Conservation (phyloP, 2,797 vertebrate species). For the Ptychobarbus kaznakovi region DNA sequence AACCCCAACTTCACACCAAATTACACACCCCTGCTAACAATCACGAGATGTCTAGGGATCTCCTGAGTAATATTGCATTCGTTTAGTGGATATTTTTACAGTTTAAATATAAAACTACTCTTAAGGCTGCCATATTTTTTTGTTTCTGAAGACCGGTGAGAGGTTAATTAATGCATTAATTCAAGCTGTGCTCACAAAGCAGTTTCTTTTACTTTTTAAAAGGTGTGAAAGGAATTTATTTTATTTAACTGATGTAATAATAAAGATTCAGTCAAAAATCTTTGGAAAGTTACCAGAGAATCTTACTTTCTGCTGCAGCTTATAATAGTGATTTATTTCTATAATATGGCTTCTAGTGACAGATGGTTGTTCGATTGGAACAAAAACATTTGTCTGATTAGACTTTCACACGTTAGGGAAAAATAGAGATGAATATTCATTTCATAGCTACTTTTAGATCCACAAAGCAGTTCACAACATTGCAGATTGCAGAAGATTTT, state of each 20-base stretch:
- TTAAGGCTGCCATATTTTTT: not conserved
- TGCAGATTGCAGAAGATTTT: slow-evolving; percentile 38
- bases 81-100: not conserved
- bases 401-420: not conserved
- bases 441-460: slow-evolving; percentile 19
- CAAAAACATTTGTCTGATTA: not conserved
- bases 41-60: not conserved
- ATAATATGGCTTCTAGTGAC: not conserved
- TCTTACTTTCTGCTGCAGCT: not conserved
- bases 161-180: slow-evolving; percentile 14
- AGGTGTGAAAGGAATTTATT: not conserved
- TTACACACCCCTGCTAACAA: slow-evolving; percentile 32
- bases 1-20: slow-evolving; percentile 55
- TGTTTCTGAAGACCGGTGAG: not conserved
- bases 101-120: not conserved
- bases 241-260: not conserved
- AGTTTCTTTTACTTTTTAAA: not conserved
- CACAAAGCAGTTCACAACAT: slow-evolving; percentile 31
- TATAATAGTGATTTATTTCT: not conserved
- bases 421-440: not conserved
- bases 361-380: not conserved
- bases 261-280: not conserved
- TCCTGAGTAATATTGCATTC: not conserved
- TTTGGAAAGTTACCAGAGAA: not conserved
- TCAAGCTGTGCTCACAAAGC: not conserved